phyloP scores from a whole-genome alignment of 2,113 vertebrate genomes.

The Colaptes auratus region DNA sequence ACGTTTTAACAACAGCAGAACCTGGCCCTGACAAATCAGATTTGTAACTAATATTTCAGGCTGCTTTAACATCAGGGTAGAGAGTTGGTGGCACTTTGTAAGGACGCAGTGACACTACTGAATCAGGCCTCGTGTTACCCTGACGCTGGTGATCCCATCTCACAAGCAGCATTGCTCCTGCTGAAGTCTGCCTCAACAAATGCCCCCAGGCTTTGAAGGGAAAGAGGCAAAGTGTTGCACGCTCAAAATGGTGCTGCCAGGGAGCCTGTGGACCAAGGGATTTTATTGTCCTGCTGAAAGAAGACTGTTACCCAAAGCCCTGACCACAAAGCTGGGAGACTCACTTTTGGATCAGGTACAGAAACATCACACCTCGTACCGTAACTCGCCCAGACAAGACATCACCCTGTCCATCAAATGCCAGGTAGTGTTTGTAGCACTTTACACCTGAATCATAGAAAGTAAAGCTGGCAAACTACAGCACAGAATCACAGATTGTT shows the following conservation, averaged over 20 bases:
- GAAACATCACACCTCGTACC: neutral
- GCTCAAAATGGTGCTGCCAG: neutral
- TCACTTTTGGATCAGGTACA: fast-evolving
- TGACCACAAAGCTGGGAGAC: neutral
- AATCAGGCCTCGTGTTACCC: neutral
- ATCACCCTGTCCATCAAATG: neutral
- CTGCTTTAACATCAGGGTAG: neutral
- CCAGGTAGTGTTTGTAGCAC: neutral
- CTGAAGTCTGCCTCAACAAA: neutral
- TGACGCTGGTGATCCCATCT: neutral
- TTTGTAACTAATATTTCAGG: conserved; percentile 44
- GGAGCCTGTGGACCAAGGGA: neutral
- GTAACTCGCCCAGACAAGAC: neutral
- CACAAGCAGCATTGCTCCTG: neutral
- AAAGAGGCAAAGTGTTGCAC: neutral
- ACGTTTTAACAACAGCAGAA: neutral
- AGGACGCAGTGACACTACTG: neutral
- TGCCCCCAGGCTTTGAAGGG: neutral
- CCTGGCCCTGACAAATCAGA: conserved; percentile 9
- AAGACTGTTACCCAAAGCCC: neutral
- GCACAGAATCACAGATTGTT: neutral
- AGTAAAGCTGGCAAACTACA: neutral
- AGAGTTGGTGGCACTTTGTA: neutral
- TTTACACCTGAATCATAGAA: neutral
- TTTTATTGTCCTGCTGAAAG: neutral